Base-by-base conservation (phyloP, 2,888 invertebrate species). In the Encarsia formosa region DNA sequence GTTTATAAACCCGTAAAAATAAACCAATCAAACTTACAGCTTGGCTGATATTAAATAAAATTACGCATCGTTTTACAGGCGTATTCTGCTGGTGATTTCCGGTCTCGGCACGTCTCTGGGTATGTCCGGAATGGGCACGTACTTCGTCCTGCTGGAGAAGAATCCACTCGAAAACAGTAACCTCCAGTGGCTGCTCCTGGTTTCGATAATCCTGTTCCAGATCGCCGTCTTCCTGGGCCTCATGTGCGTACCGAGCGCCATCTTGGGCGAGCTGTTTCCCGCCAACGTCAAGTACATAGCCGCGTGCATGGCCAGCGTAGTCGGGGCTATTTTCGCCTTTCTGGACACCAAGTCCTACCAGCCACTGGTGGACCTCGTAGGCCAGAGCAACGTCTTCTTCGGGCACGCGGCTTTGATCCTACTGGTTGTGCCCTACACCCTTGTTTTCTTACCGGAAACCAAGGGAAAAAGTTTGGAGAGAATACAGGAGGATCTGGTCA, bases 381-480 rank as follows among this genome's bases (percentile, higher is more conserved):
- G 57, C 8, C 60, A 59, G 16, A 57, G 57, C 18, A 46, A 57
- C 15, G 58, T 60, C 1, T 71, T 66, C 37, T 61, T 61, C 39
- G 32, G 62, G 1, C 69, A 69, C 46, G 60, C 61, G 0, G 1
- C 59, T 2, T 22, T 56, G 11, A 48, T 45, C 1, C 18, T 53
- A 6, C 24, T 47, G 45, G 51, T 44, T 1, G 40, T 56, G 11
- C 53, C 53, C 3, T 56, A 44, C 5, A 83, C 86, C 0, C 71
- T 84, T 42, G 80, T 86, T 60, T 70, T 85, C 47, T 81, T 95
- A 20, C 91, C 93, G 2, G 94, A 94, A 77, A 94, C 94, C 0
- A 92, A 90, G 74, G 93, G 92, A 24, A 86, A 88, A 75, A 86
- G 87, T 61, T 79, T 92, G 64, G 84, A 87, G 65, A 84, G 93